These are phyloP conservation scores for Neopipo cinnamomea DNA, from an alignment of 2,113 vertebrate genomes.

Conservation along the genomic window DNA sequence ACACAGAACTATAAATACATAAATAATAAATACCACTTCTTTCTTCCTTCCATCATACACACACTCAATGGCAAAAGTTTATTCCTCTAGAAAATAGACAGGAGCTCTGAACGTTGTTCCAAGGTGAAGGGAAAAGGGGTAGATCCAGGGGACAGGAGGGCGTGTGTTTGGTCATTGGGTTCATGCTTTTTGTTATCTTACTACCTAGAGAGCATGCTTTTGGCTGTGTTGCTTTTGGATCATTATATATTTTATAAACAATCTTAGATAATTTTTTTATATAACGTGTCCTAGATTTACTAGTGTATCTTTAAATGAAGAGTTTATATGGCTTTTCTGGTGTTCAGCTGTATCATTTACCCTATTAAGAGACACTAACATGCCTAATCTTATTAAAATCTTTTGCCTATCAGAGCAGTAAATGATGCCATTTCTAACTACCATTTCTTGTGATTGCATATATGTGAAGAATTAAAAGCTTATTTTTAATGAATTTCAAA, in stretches of 20 bases:
- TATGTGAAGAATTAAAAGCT: background rate
- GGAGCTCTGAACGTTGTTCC: background rate
- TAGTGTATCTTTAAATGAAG: background rate
- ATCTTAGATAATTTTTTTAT: background rate
- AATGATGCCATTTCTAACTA: background rate
- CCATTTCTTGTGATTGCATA: background rate
- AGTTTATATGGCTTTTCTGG: background rate
- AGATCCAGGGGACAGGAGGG: background rate
- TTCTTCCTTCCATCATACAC: rapidly evolving
- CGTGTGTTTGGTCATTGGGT: rapidly evolving
- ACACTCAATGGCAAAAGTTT: background rate
- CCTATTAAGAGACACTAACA: background rate
- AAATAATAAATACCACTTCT: background rate
- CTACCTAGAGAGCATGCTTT: background rate
- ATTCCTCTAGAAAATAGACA: background rate
- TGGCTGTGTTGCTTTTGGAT: background rate
- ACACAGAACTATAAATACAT: background rate
- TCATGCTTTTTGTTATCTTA: background rate
- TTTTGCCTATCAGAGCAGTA: background rate
- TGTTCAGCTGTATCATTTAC: background rate
- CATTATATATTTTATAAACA: background rate
- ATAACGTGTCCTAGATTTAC: background rate
- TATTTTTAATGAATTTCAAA: background rate
- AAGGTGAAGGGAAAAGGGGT: background rate
- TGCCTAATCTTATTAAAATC: background rate